Evolutionary conservation across 2,113 vertebrate species (phyloP).

Genomic region (Sinocyclocheilus maitianheensis): DNA sequence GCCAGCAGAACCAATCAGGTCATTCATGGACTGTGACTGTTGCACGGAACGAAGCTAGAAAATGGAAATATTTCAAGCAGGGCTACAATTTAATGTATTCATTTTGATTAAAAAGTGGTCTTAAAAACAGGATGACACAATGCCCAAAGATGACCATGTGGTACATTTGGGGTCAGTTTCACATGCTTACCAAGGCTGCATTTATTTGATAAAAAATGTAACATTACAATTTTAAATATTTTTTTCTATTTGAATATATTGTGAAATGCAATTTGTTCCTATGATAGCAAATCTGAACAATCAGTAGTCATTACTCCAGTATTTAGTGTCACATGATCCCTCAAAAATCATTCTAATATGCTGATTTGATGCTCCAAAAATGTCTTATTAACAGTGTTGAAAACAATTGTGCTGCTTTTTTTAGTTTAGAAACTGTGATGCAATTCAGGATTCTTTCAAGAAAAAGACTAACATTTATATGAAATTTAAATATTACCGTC

Average conservation of each 20-base stretch:
- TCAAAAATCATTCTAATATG: background rate
- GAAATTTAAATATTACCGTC: background rate
- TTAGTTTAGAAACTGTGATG: too few species aligned
- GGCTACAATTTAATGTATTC: background rate
- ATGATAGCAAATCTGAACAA: too few species aligned
- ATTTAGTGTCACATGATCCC: too few species aligned
- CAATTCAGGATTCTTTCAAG: background rate
- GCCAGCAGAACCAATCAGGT: constrained; percentile 65
- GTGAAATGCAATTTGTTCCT: too few species aligned
- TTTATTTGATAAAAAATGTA: too few species aligned
- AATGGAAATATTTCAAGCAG: background rate
- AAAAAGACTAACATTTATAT: background rate
- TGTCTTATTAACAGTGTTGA: too few species aligned
- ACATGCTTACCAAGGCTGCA: background rate
- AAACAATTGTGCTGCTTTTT: too few species aligned
- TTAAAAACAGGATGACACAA: background rate
- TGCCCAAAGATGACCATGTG: background rate
- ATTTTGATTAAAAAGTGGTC: background rate
- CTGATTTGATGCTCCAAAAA: background rate
- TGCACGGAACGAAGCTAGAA: constrained; percentile 66
- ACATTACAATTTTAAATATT: too few species aligned
- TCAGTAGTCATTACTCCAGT: too few species aligned
- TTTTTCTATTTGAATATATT: too few species aligned
- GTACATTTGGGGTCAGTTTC: background rate
- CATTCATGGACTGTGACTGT: constrained; percentile 55